Evolutionary conservation across 2,888 invertebrate genomes (phyloP).

Genomic region (Sipha maydis): DNA sequence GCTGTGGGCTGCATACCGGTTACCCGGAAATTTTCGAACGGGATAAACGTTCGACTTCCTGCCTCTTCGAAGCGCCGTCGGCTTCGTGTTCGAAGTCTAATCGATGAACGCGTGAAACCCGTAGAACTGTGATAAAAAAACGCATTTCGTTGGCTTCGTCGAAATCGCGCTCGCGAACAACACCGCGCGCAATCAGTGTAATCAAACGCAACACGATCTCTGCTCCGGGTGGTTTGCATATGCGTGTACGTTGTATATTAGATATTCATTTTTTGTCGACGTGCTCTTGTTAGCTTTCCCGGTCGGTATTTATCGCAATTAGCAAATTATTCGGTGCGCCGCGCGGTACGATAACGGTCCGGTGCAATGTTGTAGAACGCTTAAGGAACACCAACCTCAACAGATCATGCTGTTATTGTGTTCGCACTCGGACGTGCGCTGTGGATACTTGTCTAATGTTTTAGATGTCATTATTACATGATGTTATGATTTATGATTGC

Average conservation of each 20-base stretch:
- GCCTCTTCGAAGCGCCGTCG: no score
- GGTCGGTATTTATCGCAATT: not conserved
- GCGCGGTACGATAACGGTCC: not conserved
- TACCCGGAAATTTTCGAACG: no score
- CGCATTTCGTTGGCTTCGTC: not conserved
- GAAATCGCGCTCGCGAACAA: not conserved
- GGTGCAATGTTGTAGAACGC: not conserved
- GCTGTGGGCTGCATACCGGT: no score
- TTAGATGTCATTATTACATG: not conserved
- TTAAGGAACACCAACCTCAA: not conserved
- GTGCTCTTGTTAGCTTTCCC: not conserved
- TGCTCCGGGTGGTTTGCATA: no score
- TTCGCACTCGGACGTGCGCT: not conserved
- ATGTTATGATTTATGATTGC: slow-evolving; percentile 23
- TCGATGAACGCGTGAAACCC: not conserved
- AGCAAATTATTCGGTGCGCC: not conserved
- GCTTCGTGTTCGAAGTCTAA: no score
- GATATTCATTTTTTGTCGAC: not conserved
- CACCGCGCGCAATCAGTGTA: not conserved
- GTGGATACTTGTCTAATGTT: not conserved
- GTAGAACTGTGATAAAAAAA: not conserved
- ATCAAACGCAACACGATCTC: not conserved
- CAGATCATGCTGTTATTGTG: not conserved
- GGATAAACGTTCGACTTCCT: no score
- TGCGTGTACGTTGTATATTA: no score